Base-by-base conservation (phyloP, 2,113 vertebrate species). In the Conger conger region DNA sequence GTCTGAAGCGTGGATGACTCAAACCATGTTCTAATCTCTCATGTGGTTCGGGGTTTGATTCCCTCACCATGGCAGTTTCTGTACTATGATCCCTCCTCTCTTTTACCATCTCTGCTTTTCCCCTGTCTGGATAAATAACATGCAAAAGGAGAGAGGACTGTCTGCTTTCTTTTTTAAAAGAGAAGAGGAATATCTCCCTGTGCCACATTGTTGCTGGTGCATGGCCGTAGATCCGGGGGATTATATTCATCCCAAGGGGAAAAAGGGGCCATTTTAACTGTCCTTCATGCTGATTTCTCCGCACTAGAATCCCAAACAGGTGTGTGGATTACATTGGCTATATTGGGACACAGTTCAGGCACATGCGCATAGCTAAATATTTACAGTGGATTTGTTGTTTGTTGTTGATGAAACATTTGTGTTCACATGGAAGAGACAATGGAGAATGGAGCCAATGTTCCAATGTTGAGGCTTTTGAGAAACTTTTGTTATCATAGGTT, bases 251-350 rank as follows among this genome's bases (percentile, higher is more conserved):
- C 38, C 35, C 30, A 18, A 23, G 11, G 45, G 57, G 53, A 13
- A 79, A 50, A 57, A 36, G 15, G 73, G 73, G 50, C 30, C 76
- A 35, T 35, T 38, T 38, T 78, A 78, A 78, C 33, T 35, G 33
- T 36, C 23, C 9, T 63, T 18, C 15, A 68, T 76, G 76, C 30
- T 45, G 76, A 27, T 30, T 76, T 18, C 9, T 18, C 13, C 35
- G 17, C 27, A 37, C 20, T 5, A 86, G 81, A 73, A 89, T 86
- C 84, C 80, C 45, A 40, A 88, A 89, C 89, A 91, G 89, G 88
- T 92, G 85, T 85, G 81, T 88, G 89, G 90, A 91, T 92, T 91
- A 89, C 90, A 87, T 87, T 27, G 76, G 86, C 89, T 91, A 90
- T 89, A 90, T 85, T 87, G 40, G 86, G 90, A 87, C n/a, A 36